Percentiles rank a stretch among this genome's conserved stretches.
Conservation (phyloP, 2,797 vertebrate genomes). For the Labeo calbasu region DNA sequence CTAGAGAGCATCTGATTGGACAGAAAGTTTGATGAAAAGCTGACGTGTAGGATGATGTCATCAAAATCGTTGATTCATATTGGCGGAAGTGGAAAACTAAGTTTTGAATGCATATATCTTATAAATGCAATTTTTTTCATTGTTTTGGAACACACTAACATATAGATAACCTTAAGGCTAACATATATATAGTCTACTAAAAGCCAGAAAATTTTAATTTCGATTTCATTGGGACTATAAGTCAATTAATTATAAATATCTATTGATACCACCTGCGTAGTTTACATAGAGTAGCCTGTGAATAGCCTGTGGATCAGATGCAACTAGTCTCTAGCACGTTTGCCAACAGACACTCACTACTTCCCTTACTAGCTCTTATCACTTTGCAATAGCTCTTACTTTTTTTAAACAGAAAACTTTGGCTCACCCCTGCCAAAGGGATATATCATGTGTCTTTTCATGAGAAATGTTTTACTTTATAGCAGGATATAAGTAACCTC, state of each 20-base stretch:
- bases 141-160: no score
- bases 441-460: not conserved
- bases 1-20: no score
- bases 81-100: no score
- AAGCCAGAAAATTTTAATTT: no score
- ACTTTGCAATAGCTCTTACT: not conserved
- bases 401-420: not conserved
- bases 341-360: not conserved
- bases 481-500: conserved; percentile 14
- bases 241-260: not conserved
- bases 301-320: not conserved
- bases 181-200: no score
- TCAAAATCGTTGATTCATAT: no score
- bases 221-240: no score
- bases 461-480: conserved; percentile 15
- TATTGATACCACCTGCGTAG: not conserved
- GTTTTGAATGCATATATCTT: no score
- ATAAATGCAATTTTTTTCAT: no score
- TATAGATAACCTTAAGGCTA: no score
- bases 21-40: no score
- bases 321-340: not conserved
- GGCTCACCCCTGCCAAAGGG: not conserved
- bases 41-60: no score
- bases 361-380: not conserved
- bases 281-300: not conserved